Base-by-base conservation (phyloP, 2,113 vertebrate genomes). In the Tychaedon coryphoeus region DNA sequence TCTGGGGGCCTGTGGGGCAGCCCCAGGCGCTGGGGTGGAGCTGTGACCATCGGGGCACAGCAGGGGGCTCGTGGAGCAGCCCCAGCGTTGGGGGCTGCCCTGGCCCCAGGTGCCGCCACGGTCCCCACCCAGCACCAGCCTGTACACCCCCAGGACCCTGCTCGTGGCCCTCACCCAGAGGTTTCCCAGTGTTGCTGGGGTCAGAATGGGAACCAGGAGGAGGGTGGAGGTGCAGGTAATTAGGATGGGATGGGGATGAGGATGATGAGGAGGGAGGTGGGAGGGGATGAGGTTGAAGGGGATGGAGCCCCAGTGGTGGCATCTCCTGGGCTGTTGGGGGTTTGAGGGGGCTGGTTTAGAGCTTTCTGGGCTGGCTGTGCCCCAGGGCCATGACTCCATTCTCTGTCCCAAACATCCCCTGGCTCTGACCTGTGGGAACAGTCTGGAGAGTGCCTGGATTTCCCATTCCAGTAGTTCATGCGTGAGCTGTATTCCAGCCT, bases 21-120 rank as follows among this genome's bases (percentile, higher is more conserved):
- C 56, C 48, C 3, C 14, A 1, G 36, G 28, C n/a, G 22, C 3
- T 5, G 47, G 6, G 11, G 24, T 25, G 56, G 9, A 11, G 57
- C 65, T 22, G 65, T 47, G 48, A 3, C 74, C 62, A 28, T 36
- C 0, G 0, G 26, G 56, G 69, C 20, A 28, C 81, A 84, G 58
- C 48, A 4, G 2, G 45, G 0, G 1, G 62, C 36, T 26, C 0
- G 0, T 9, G 56, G 54, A 29, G 40, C 40, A 7, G 38, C 7
- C 28, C 6, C 24, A 33, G 47, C 23, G 8, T 23, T 31, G 17
- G 18, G 51, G 51, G 28, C 17, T 53, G 51, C 11, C 53, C 5
- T 34, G 33, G 22, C 7, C 5, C 53, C 24, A 12, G 51, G 51
- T 20, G 42, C 31, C 4, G 2, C 20, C 0, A 0, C 22, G 22